phyloP scores from a whole-genome alignment of 2,797 vertebrate genomes.

The Helarctos malayanus region DNA sequence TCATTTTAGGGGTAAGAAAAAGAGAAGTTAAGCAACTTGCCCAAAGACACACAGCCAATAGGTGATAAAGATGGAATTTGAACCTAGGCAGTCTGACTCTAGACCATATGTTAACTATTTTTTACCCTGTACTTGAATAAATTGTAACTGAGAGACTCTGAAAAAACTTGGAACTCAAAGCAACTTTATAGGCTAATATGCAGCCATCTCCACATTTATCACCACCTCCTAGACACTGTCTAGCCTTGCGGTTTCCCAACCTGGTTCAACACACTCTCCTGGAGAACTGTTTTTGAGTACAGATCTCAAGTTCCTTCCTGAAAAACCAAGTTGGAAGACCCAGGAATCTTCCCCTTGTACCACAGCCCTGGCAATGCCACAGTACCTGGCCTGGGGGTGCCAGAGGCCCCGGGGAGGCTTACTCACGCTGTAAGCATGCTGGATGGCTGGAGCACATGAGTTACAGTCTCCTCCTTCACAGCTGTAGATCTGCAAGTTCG shows the following conservation, averaged over 20 bases:
- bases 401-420: accelerated
- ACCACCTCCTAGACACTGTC: neutral
- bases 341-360: neutral
- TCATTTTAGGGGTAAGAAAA: neutral
- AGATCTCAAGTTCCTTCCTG: neutral
- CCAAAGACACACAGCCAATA: slow-evolving; percentile 11
- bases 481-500: neutral
- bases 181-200: neutral
- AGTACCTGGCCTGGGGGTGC: neutral
- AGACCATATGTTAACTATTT: neutral
- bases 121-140: neutral
- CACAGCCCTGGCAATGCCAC: neutral
- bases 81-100: neutral
- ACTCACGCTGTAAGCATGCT: neutral
- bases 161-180: neutral
- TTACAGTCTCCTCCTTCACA: neutral
- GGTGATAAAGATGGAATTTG: neutral
- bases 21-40: neutral
- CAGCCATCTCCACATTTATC: neutral
- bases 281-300: neutral
- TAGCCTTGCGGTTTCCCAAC: neutral
- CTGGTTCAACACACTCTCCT: neutral
- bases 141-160: neutral
- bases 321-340: neutral
- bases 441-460: neutral